A percentile compares a stretch with the other conserved stretches of the same genome.
Conservation (phyloP, 2,113 vertebrate species). For the Bos indicus region DNA sequence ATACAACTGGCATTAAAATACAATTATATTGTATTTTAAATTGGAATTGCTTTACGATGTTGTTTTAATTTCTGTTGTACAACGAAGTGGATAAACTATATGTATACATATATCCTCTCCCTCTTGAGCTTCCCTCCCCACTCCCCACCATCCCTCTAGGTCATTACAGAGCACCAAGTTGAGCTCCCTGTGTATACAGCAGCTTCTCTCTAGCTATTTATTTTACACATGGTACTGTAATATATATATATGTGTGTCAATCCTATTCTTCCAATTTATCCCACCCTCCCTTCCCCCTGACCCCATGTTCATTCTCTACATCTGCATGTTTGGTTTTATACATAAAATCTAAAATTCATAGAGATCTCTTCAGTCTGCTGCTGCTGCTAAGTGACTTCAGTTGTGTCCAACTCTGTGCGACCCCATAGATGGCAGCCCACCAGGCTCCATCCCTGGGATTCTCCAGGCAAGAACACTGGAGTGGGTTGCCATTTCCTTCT, state of each 20-base stretch:
- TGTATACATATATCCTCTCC: background rate
- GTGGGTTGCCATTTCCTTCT: too few relatives aligned
- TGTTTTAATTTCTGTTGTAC: background rate
- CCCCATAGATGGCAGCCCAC: too few relatives aligned
- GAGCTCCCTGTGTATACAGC: background rate
- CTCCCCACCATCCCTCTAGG: background rate
- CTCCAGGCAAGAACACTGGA: too few relatives aligned
- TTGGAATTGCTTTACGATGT: background rate
- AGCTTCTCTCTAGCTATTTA: background rate
- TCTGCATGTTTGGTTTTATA: background rate
- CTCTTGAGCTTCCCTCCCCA: background rate
- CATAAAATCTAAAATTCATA: background rate
- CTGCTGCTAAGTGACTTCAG: too few relatives aligned
- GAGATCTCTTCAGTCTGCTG: background rate
- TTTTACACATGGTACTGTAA: background rate
- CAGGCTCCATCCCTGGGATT: too few relatives aligned
- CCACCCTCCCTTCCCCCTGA: background rate
- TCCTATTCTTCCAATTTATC: background rate
- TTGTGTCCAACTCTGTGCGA: too few relatives aligned
- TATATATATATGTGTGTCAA: background rate
- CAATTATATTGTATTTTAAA: background rate
- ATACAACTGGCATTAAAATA: too few relatives aligned
- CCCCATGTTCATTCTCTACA: background rate
- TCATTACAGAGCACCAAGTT: background rate
- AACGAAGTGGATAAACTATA: background rate